These are phyloP conservation scores for Pseudoips prasinana DNA, from an alignment of 2,888 invertebrate species.

Conservation along the genomic window DNA sequence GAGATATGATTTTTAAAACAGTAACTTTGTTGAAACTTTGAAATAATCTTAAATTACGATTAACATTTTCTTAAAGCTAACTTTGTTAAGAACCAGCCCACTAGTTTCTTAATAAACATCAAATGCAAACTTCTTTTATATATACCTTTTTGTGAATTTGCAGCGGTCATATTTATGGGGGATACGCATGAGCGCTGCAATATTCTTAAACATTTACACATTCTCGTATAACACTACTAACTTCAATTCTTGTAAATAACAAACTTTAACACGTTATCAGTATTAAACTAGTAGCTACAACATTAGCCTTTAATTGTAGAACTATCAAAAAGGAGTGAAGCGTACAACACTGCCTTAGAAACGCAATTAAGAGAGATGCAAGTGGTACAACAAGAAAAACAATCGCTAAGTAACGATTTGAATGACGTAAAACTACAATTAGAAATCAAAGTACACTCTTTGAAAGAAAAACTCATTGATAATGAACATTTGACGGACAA, in stretches of 20 bases:
- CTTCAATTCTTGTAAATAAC: constrained; percentile 2
- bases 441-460: constrained; percentile 57
- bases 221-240: constrained; percentile 14
- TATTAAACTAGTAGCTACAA: constrained; percentile 2
- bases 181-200: constrained; percentile 14
- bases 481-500: constrained; percentile 58
- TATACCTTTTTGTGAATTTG: constrained; percentile 18
- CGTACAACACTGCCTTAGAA: constrained; percentile 35
- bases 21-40: too few species aligned
- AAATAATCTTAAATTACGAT: too few species aligned
- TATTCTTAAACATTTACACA: constrained; percentile 23
- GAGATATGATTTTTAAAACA: too few species aligned
- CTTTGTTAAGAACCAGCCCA: too few species aligned
- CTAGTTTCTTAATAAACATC: too few species aligned
- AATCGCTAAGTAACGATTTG: constrained; percentile 46
- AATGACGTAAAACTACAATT: constrained; percentile 55
- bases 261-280: too few species aligned
- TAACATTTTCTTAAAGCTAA: too few species aligned
- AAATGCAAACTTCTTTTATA: too few species aligned
- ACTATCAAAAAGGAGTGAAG: constrained; percentile 38
- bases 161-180: constrained; percentile 15
- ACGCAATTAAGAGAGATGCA: constrained; percentile 43
- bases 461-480: constrained; percentile 57
- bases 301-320: constrained; percentile 41
- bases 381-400: constrained; percentile 46